A percentile compares a stretch with the other conserved stretches of the same genome.
phyloP scores from a whole-genome alignment of 2,888 invertebrate species.

The Odontothrips loti region DNA sequence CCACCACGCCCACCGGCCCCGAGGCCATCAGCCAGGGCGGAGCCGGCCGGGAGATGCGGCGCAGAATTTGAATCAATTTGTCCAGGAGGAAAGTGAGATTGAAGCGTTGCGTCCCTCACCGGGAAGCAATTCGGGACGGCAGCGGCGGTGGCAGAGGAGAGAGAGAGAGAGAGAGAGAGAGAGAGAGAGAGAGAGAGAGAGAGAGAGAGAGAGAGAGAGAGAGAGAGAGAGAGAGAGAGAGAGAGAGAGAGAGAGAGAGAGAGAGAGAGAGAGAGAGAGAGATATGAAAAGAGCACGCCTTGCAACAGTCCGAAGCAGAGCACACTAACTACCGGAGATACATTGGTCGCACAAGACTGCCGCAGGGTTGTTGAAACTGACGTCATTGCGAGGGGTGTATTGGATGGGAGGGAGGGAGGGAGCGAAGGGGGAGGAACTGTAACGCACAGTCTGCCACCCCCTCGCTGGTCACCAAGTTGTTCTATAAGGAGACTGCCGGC shows the following conservation, averaged over 20 bases:
- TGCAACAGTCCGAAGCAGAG: too few relatives aligned
- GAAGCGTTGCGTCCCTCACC: conserved; percentile 10
- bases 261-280: too few relatives aligned
- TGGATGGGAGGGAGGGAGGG: not conserved
- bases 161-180: not conserved
- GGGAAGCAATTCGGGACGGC: not conserved
- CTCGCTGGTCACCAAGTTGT: too few relatives aligned
- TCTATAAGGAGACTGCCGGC: too few relatives aligned
- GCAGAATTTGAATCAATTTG: conserved; percentile 23
- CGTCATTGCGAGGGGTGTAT: too few relatives aligned
- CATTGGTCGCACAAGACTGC: too few relatives aligned
- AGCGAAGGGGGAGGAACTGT: not conserved
- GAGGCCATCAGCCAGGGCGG: not conserved
- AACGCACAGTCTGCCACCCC: too few relatives aligned
- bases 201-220: not conserved
- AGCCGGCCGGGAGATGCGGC: not conserved
- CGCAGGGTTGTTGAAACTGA: too few relatives aligned
- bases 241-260: too few relatives aligned
- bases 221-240: not conserved
- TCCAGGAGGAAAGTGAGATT: conserved; percentile 15
- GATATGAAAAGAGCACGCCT: too few relatives aligned
- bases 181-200: not conserved
- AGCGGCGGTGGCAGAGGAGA: not conserved
- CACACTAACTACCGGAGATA: too few relatives aligned
- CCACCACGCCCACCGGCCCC: not conserved